These are phyloP conservation scores for Leptopilina syphax DNA, from an alignment of 2,888 invertebrate genomes.

Conservation along the genomic window DNA sequence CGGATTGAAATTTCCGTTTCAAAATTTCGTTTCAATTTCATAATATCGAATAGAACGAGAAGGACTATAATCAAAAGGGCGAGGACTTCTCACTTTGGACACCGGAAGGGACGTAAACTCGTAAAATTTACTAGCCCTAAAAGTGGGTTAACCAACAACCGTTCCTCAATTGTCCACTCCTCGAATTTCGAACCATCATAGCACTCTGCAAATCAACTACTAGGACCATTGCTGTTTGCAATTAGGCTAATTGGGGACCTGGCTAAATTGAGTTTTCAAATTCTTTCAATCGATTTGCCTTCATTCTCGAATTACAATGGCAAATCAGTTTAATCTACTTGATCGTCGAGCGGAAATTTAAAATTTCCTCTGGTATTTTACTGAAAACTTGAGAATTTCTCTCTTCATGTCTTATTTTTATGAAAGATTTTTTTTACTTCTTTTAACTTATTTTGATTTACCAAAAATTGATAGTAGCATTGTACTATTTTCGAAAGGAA, in stretches of 20 bases:
- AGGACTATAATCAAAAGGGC: slow-evolving; percentile 9
- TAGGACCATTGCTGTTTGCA: slow-evolving; percentile 9
- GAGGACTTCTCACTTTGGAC: background rate
- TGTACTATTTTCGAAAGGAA: too few species aligned
- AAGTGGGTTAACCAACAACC: slow-evolving; percentile 24
- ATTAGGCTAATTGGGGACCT: slow-evolving; percentile 13
- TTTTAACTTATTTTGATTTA: background rate
- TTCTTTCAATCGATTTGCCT: slow-evolving; percentile 9
- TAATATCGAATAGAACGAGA: slow-evolving; percentile 2
- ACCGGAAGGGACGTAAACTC: background rate
- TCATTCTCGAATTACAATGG: slow-evolving; percentile 18
- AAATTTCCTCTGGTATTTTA: background rate
- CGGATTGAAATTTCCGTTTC: background rate
- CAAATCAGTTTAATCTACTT: background rate
- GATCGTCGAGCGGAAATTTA: background rate
- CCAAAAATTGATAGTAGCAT: too few species aligned
- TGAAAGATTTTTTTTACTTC: background rate
- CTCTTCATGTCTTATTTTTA: too few species aligned
- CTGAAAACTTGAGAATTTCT: background rate
- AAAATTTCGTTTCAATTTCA: slow-evolving; percentile 1
- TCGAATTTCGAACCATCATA: slow-evolving; percentile 15
- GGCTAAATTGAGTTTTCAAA: slow-evolving; percentile 1
- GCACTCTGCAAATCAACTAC: slow-evolving; percentile 7
- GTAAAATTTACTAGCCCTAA: slow-evolving; percentile 10
- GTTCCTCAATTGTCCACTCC: slow-evolving; percentile 2